These are phyloP conservation scores for Stegana nigrithorax DNA, from an alignment of 2,888 invertebrate species.

Conservation along the genomic window DNA sequence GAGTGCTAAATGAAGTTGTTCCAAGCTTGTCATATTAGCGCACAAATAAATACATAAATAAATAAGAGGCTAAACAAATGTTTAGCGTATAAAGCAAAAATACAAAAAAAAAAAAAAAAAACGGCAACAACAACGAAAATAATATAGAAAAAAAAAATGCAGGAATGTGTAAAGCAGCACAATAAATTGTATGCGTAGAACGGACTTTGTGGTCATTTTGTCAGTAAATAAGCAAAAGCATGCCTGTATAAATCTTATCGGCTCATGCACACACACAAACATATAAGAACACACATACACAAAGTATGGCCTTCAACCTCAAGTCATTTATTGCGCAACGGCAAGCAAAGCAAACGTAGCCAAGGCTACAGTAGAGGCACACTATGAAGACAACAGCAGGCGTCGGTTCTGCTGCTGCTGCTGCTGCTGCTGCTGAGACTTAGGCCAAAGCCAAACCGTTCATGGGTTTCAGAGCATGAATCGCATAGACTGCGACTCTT, in stretches of 20 bases:
- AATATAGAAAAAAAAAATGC: not conserved
- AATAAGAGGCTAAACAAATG: too few species aligned
- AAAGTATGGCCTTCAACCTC: not conserved
- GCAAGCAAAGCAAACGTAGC: conserved; percentile 17
- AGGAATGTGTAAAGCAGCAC: too few species aligned
- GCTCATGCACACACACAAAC: not conserved
- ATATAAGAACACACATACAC: not conserved
- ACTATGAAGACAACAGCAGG: not conserved
- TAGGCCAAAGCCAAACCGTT: conserved; percentile 42
- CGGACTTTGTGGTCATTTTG: conserved; percentile 1
- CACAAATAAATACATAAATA: too few species aligned
- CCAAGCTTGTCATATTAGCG: not conserved
- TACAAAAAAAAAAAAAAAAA: not conserved
- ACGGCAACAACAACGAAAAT: not conserved
- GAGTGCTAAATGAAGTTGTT: too few species aligned
- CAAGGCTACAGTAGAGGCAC: conserved; percentile 1
- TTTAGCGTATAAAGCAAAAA: too few species aligned
- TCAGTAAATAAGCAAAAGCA: conserved; percentile 6
- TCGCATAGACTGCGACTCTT: too few species aligned
- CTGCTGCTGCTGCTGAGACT: not conserved
- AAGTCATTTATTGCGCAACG: not conserved
- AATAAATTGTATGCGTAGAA: conserved; percentile 9
- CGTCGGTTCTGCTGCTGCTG: not conserved
- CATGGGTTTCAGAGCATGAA: conserved; percentile 62
- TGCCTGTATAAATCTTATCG: too few species aligned